phyloP scores from a whole-genome alignment of 2,797 vertebrate species.

The Diglossa cyanea region DNA sequence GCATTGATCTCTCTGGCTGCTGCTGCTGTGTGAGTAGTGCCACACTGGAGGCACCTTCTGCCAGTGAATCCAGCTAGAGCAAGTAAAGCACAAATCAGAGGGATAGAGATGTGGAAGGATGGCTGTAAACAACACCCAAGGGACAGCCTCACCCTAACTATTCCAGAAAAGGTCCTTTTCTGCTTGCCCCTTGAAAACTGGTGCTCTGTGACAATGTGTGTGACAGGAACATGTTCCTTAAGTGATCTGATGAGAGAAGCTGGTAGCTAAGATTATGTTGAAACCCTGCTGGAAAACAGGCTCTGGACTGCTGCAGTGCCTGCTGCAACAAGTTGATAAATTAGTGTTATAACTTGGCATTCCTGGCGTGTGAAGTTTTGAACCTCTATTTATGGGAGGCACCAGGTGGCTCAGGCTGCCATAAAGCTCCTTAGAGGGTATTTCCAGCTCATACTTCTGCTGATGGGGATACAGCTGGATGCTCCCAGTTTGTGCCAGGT shows the following conservation, averaged over 20 bases:
- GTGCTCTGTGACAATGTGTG: not conserved
- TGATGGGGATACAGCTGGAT: not conserved
- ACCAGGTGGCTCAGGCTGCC: not conserved
- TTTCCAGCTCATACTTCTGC: not conserved
- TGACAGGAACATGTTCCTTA: not conserved
- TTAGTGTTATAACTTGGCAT: not conserved
- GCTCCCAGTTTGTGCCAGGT: not conserved
- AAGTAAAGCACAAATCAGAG: not conserved
- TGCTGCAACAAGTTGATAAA: not conserved
- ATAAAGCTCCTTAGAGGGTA: not conserved
- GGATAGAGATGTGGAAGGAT: not conserved
- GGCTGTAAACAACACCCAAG: not conserved
- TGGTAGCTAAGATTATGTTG: not conserved
- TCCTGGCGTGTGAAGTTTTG: not conserved
- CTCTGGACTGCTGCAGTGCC: not conserved
- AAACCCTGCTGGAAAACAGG: not conserved
- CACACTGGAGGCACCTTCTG: not conserved
- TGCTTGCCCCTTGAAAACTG: not conserved
- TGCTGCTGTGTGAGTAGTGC: not conserved
- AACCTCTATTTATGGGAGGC: not conserved
- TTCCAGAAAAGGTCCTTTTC: not conserved
- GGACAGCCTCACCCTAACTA: not conserved
- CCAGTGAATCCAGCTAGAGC: not conserved
- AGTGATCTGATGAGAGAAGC: not conserved
- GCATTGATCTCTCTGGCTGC: not conserved